These are phyloP conservation scores for Drosophila glabriapex DNA, from an alignment of 2,888 invertebrate species.

Conservation along the genomic window DNA sequence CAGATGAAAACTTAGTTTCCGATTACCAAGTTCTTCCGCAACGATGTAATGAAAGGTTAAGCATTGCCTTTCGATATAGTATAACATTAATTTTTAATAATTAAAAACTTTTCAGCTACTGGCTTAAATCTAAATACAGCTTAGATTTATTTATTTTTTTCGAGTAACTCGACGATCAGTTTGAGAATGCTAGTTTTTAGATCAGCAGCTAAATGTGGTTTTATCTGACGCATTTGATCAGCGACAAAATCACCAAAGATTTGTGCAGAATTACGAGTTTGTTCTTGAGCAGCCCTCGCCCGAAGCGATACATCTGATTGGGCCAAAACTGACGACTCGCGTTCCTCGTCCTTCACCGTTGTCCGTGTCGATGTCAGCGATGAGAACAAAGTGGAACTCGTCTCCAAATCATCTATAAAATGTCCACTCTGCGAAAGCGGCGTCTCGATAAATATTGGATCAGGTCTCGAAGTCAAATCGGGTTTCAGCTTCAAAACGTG, in stretches of 20 bases:
- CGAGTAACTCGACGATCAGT: conserved; percentile 37
- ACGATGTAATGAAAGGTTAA: not conserved
- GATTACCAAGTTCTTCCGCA: not conserved
- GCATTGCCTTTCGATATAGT: not conserved
- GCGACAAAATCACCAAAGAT: conserved; percentile 54
- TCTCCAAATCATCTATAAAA: conserved; percentile 32
- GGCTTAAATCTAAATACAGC: not conserved
- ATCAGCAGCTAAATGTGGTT: conserved; percentile 35
- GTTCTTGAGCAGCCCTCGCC: not conserved
- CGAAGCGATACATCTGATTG: not conserved
- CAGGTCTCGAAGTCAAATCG: conserved; percentile 3
- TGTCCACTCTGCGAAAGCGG: not conserved
- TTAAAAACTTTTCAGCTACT: not conserved
- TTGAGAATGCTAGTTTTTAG: conserved; percentile 40
- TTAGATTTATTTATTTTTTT: conserved; percentile 20
- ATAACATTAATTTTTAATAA: not conserved
- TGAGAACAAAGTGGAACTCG: conserved; percentile 21
- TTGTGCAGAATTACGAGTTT: conserved; percentile 29
- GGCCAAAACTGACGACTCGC: not conserved
- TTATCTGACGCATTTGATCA: conserved; percentile 40
- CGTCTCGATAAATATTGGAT: conserved; percentile 6
- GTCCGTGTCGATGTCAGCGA: not conserved
- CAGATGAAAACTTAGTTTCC: not conserved
- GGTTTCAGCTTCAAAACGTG: not conserved
- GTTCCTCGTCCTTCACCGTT: conserved; percentile 8